Base-by-base conservation (phyloP, 2,113 vertebrate genomes). In the Neotragus pygmaeus region DNA sequence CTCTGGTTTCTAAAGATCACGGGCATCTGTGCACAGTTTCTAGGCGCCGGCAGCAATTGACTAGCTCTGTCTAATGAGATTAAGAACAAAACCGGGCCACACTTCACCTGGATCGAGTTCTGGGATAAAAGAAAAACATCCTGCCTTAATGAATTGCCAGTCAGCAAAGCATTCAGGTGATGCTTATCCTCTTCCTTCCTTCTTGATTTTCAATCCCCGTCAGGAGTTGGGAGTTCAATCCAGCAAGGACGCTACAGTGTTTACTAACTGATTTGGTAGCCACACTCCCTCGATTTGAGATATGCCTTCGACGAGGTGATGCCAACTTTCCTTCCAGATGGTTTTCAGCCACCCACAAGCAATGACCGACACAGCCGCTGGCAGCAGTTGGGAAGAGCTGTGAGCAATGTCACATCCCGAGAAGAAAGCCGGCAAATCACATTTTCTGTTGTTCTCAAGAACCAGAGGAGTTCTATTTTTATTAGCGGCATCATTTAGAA, bases 251-350 rank as follows among this genome's bases (percentile, higher is more conserved):
- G 43, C 82, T 13, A 80, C 94, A 66, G 36, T 96, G 86, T 97
- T 97, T 94, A 97, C 95, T 94, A 97, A 96, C 91, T 70, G 82
- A 80, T 33, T 96, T 94, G 77, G 70, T 95, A 97, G 92, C 92
- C 90, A 96, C 88, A 58, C 88, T 82, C 77, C 86, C 96, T 95
- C 9, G 1, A 66, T 91, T 75, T 96, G 73, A 98, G 94, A 89
- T 96, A 84, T 57, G 82, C 78, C 66, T 95, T 94, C 85, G 49
- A 77, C 14, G 19, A 86, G 39, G 88, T 84, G 57, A 55, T 98
- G 96, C 97, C 97, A 97, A 95, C 85, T 95, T 96, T 83, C 57
- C 66, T 86, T 97, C 94, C 96, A 96, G 96, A 93, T 57, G 90
- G 94, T 53, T 96, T 83, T 83, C 93, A 88, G 89, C 85, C 88